Evolutionary conservation across 2,797 vertebrate genomes (phyloP), one percentile per base, ranked within the genome.

Genomic region (Chrysolophus pictus): DNA sequence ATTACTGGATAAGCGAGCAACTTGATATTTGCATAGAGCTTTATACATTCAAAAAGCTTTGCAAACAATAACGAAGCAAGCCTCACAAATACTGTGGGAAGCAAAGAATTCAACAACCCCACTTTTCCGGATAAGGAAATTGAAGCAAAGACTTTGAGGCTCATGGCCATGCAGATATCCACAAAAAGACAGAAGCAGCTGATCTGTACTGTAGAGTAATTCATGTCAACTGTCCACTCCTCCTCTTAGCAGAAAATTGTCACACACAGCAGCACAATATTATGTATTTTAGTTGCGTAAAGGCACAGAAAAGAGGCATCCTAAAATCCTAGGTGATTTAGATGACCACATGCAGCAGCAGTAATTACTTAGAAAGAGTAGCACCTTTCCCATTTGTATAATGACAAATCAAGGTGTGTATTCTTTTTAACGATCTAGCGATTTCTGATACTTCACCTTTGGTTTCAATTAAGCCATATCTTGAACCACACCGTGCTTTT

Each of bases 11-110:
- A 75, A 89, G 84, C 11, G 59, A 90, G 64, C 37, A 82, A 87
- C 3, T 19, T 94, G 93, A n/a, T 86, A 95, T 95, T 95, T 96
- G 71, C 68, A 68, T 46, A 90, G 91, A 71, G 67, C 83, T 92
- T 84, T 84, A 83, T 47, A 84, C 82, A 49, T 76, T 88, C 89
- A 28, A 75, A 92, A 90, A 88, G 82, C 84, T 88, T 88, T 92
- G 85, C 89, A 68, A 94, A 93, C 74, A 88, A 37, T 79, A 94
- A 82, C 0, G 0, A 80, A 58, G 33, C 86, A 94, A 95, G 93
- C 77, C 70, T 84, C 64, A 58, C 44, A 87, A 90, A 94, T 76
- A 55, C 64, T 1, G 1, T 29, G 37, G 68, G 55, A 81, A 67
- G 67, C 29, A 71, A 33, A 55, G 33, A 51, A 88, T 28, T 39